phyloP scores from a whole-genome alignment of 2,113 vertebrate species.

The Tringa solitaria region DNA sequence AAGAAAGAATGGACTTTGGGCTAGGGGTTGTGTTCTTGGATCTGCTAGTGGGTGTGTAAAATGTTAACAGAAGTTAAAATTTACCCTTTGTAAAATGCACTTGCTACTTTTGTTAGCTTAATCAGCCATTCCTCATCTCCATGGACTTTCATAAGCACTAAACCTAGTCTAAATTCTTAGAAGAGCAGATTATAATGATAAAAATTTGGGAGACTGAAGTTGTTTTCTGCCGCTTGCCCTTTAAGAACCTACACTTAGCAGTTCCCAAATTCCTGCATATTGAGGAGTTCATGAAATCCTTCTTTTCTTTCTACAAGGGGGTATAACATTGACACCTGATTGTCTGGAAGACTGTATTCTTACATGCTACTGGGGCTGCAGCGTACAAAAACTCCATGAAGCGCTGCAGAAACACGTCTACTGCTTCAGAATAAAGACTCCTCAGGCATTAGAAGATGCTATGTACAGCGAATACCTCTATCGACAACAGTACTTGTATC shows the following conservation, averaged over 20 bases:
- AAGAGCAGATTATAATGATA: background rate
- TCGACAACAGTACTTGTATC: constrained; percentile 89
- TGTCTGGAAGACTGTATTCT: constrained; percentile 89
- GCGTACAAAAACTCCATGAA: constrained; percentile 81
- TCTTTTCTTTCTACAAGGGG: constrained; percentile 72
- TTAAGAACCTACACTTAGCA: background rate
- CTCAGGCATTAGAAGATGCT: constrained; percentile 81
- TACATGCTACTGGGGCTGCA: constrained; percentile 93
- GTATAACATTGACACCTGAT: constrained; percentile 75
- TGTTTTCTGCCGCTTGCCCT: background rate
- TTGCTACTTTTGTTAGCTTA: background rate
- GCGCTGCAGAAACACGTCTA: constrained; percentile 81
- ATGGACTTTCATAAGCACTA: background rate
- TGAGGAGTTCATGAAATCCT: background rate
- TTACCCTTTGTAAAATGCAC: background rate
- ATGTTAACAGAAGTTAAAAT: constrained; percentile 21
- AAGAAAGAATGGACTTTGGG: background rate
- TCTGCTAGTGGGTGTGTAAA: background rate
- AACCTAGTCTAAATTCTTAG: background rate
- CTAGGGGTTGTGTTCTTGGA: background rate
- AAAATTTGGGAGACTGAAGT: background rate
- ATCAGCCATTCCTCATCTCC: background rate
- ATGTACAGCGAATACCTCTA: constrained; percentile 77
- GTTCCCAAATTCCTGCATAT: background rate
- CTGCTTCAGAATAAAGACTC: constrained; percentile 76